phyloP scores from a whole-genome alignment of 2,888 invertebrate genomes.

The Nasonia oneida region DNA sequence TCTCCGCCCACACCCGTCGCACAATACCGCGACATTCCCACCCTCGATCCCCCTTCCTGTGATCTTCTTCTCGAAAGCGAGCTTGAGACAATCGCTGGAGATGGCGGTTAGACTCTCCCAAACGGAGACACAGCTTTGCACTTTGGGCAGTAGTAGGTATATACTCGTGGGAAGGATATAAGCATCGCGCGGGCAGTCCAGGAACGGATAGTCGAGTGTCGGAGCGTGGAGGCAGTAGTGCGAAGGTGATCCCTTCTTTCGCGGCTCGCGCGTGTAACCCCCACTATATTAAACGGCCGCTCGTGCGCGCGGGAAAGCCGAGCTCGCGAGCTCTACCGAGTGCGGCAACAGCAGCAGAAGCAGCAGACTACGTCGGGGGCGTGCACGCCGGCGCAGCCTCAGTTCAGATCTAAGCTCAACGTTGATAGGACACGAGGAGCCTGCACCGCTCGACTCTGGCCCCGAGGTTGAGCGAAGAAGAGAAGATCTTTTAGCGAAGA shows the following conservation, averaged over 20 bases:
- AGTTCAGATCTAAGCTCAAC: slow-evolving; percentile 31
- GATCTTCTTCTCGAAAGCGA: background rate
- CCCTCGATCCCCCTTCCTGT: background rate
- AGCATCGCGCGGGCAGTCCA: background rate
- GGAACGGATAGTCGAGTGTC: background rate
- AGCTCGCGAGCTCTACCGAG: background rate
- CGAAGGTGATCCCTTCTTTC: slow-evolving; percentile 4
- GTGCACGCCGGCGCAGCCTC: slow-evolving; percentile 13
- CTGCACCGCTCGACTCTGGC: too few relatives aligned
- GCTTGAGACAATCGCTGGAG: background rate
- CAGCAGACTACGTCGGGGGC: slow-evolving; percentile 26
- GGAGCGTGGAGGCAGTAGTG: background rate
- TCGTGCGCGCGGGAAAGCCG: slow-evolving; percentile 11
- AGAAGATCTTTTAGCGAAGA: background rate
- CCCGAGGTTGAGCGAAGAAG: background rate
- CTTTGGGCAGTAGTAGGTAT: background rate
- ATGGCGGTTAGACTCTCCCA: background rate
- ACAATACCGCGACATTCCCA: background rate
- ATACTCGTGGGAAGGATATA: slow-evolving; percentile 6
- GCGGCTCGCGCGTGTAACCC: background rate
- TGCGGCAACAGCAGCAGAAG: background rate
- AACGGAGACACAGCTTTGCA: background rate
- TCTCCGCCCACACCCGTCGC: background rate
- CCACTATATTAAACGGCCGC: slow-evolving; percentile 18
- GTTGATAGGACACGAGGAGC: background rate